These are phyloP conservation scores for Gryon sp. DNA, from an alignment of 1,140 invertebrate species.

Conservation along the genomic window DNA sequence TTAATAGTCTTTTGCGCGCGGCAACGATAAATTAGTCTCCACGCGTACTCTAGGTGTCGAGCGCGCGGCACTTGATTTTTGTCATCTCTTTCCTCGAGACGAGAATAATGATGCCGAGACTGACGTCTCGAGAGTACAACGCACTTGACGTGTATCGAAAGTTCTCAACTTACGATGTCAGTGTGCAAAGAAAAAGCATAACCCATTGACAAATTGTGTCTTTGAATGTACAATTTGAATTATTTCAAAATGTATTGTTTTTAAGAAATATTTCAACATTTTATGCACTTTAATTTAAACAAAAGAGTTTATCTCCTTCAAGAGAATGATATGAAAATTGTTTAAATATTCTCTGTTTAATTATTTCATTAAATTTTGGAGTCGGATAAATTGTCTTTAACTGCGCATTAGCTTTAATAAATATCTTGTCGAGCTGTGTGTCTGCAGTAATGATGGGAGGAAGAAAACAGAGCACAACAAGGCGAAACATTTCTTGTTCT, in stretches of 20 bases:
- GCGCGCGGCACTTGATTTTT: conserved; percentile 61
- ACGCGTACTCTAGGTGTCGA: conserved; percentile 65
- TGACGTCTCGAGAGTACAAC: conserved; percentile 40
- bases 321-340: too few species aligned
- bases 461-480: conserved; percentile 43
- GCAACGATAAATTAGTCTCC: conserved; percentile 66
- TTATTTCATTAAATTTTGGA: conserved; percentile 8
- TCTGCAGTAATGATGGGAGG: conserved; percentile 31
- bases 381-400: conserved; percentile 15
- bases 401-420: conserved; percentile 24
- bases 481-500: conserved; percentile 60
- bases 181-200: not conserved
- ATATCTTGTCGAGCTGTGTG: conserved; percentile 25
- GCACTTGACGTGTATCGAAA: conserved; percentile 57
- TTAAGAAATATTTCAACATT: not conserved
- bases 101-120: conserved; percentile 62
- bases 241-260: not conserved
- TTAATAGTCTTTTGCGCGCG: conserved; percentile 63
- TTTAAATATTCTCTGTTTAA: too few species aligned
- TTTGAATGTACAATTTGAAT: too few species aligned
- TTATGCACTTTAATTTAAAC: too few species aligned
- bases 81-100: conserved; percentile 63
- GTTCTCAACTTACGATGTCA: conserved; percentile 20
- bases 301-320: too few species aligned
- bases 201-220: conserved; percentile 11